Percentiles rank a stretch among this genome's conserved stretches.
These are phyloP conservation scores for Myotis lucifugus DNA, from an alignment of 2,113 vertebrate species.

Conservation along the genomic window DNA sequence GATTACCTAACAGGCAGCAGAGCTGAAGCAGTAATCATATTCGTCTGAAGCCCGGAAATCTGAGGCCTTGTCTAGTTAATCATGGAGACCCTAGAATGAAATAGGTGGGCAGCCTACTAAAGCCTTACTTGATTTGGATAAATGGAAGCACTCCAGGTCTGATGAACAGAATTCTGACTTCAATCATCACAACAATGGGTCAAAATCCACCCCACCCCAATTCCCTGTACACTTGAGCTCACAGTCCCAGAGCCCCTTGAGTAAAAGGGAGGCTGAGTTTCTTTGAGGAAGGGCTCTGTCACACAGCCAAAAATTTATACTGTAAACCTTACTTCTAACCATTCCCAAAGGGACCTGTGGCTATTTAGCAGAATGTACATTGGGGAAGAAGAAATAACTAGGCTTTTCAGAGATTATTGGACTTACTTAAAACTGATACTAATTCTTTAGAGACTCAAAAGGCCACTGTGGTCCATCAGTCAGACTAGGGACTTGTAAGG, in stretches of 20 bases:
- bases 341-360: neutral
- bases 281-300: neutral
- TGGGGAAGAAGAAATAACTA: neutral
- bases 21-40: neutral
- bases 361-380: neutral
- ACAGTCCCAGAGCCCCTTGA: neutral
- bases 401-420: neutral
- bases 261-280: neutral
- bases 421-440: neutral
- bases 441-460: neutral
- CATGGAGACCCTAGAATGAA: neutral
- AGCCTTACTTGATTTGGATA: neutral
- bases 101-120: neutral
- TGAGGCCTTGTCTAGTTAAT: neutral
- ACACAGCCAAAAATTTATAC: neutral
- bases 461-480: neutral
- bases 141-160: neutral
- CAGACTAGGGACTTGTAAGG: neutral
- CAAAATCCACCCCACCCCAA: no score
- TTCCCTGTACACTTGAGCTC: neutral
- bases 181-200: neutral
- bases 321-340: neutral
- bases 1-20: neutral
- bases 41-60: neutral
- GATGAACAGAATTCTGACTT: constrained; percentile 11